Evolutionary conservation across 2,888 invertebrate species (phyloP), one percentile per base, ranked within the genome.

Genomic region (Apotomis turbidana): DNA sequence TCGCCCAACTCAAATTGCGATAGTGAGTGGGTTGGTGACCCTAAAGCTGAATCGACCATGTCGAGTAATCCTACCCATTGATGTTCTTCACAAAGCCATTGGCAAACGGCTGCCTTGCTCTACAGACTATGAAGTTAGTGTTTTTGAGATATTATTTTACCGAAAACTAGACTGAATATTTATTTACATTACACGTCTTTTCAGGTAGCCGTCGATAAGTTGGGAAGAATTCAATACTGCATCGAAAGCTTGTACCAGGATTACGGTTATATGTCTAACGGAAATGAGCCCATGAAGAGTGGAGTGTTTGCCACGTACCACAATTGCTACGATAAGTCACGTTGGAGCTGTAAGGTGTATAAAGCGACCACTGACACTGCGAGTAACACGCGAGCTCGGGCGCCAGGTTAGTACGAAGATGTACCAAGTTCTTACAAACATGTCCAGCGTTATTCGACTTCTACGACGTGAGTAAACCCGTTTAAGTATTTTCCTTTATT

Each of bases 11-110:
- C 91, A 94, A 68, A 82, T 95, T 4, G 93, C 95, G 0, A 90
- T 94, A n/a, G 95, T 95, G 0, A 94, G 95, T 75, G 95, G 95
- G 3, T 80, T 97, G 10, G 96, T 95, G 0, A 94, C 95, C 0
- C 85, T 94, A 76, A 94, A 94, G 75, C 85, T 95, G 3, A 93
- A 95, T 81, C 86, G 87, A 64, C 96, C 97, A 0, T 95, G 96
- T 3, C 93, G 96, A 70, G 90, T 97, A 66, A 90, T 94, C 59
- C 86, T 96, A 85, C 90, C 95, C 5, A 87, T 97, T 70, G 94
- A 95, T 70, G 93, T 94, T n/a, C 95, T 95, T 76, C 95, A 95
- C 94, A 90, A 90, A 74, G 88, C 93, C 58, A 78, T 93, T 0
- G 95, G 95, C 0, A 95, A 95, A 77, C 84, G 95, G 71, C 76